Base-by-base conservation (phyloP, 2,888 invertebrate genomes). In the Zaprionus bogoriensis region DNA sequence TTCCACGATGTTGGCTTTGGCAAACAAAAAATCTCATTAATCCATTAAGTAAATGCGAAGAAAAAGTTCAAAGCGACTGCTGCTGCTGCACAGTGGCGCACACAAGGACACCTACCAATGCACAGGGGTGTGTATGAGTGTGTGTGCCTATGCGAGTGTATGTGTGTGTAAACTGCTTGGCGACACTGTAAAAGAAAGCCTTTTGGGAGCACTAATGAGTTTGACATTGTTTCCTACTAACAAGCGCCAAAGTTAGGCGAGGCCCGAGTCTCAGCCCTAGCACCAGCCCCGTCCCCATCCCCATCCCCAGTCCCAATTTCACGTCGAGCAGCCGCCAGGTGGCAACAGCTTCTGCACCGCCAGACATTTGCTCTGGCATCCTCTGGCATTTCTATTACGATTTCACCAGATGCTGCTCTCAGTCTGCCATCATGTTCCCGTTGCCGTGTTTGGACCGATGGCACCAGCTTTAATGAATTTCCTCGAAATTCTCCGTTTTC, bases 151-250 rank as follows among this genome's bases (percentile, higher is more conserved):
- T 41, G 41, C 3, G 41, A 55, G 58, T 47, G 62, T 48, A 51
- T 65, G 69, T 65, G 76, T 71, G 60, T 65, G 70, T 66, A 67
- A 51, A 67, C 74, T 72, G 68, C 66, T 66, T 74, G 77, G 67
- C 75, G 67, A 70, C 74, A 77, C 63, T 82, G 80, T 82, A 74
- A 82, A 74, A 81, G 82, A 83, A 82, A 83, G 76, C 82, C 82
- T 83, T 83, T 83, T 84, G 82, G 82, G 82, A 83, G 77, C 88
- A 84, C 88, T 85, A 85, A 85, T 85, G 85, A 85, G 85, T 85
- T 85, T 85, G 87, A 85, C 85, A 85, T 87, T 85, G 85, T 87
- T 85, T 87, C 78, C 87, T 80, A 71, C 80, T 86, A 81, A 81
- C 80, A 81, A 81, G 87, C 84, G 71, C 59, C 84, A 77, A 83